Evolutionary conservation across 2,113 vertebrate species (phyloP), one percentile per base, ranked within the genome.

Genomic region (Ciconia boyciana): DNA sequence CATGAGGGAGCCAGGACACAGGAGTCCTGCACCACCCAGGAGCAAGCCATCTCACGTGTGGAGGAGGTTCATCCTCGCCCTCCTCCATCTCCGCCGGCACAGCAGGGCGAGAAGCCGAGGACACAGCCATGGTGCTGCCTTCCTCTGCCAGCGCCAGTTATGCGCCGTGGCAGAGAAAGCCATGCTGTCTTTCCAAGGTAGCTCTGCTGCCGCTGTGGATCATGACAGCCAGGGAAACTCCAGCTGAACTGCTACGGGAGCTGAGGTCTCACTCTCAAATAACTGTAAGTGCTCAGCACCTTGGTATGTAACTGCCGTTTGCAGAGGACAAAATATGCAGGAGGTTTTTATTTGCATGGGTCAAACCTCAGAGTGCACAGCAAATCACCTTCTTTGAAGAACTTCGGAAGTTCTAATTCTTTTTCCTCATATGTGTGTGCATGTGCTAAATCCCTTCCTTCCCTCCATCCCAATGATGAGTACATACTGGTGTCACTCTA

Each of bases 1-100:
- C 34, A 22, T 29, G 25, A 78, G 70, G 21, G 14, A 77, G 26
- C 19, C 64, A 66, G 51, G 11, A 39, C 54, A 60, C 0, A 1
- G 16, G 22, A 43, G 32, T 58, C 19, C 43, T 9, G 7, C 48
- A 76, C 28, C 55, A 57, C 13, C 11, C 22, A 49, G 41, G 51
- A 72, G 8, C 11, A 85, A 65, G 31, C 10, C 11, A 26, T 2
- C 11, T 51, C 41, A 61, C 0, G 0, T 4, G 11, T 39, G 41
- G 29, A 75, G 44, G 80, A 65, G 2, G 7, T 34, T 72, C 6
- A 1, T 52, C 11, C 20, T 66, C 1, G 0, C 4, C 10, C 49
- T n/a, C 19, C 36, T 77, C 54, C 20, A 29, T 36, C 2, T 11
- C 31, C 44, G 43, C 17, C 0, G 0, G 34, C 19, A 72, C 13